These are phyloP conservation scores for Epirrhoe tristata DNA, from an alignment of 2,888 invertebrate genomes.

Conservation along the genomic window DNA sequence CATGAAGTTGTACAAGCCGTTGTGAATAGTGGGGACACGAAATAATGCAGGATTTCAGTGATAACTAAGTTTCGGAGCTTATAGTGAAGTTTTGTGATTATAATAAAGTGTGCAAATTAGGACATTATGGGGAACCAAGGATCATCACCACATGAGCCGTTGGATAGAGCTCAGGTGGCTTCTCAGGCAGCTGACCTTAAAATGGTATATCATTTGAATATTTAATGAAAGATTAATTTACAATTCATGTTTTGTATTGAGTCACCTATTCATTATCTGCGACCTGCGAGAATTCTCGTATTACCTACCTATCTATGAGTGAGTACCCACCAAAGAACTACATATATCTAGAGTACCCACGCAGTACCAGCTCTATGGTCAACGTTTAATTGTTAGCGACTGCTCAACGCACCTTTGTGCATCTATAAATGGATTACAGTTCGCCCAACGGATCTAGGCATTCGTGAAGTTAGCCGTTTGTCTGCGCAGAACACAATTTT, in stretches of 20 bases:
- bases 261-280: constrained; percentile 43
- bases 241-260: constrained; percentile 56
- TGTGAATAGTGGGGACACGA: constrained; percentile 46
- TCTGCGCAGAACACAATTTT: too few relatives aligned
- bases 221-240: constrained; percentile 45
- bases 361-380: constrained; percentile 37
- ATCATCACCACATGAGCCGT: constrained; percentile 92
- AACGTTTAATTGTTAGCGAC: constrained; percentile 50
- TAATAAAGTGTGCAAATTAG: constrained; percentile 41
- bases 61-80: constrained; percentile 48
- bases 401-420: constrained; percentile 32
- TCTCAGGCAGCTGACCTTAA: constrained; percentile 77
- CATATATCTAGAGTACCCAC: too few relatives aligned
- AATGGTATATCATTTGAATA: constrained; percentile 64
- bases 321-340: too few relatives aligned
- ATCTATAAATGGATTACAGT: constrained; percentile 29
- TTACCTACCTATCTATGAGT: constrained; percentile 5
- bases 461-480: too few relatives aligned
- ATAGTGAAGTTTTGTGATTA: constrained; percentile 56
- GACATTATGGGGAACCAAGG: constrained; percentile 92
- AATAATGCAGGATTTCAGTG: constrained; percentile 33
- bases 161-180: constrained; percentile 87
- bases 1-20: constrained; percentile 63
- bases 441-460: too few relatives aligned
- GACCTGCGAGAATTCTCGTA: constrained; percentile 25